phyloP scores from a whole-genome alignment of 2,113 vertebrate species.

The Melanerpes aurifrons region DNA sequence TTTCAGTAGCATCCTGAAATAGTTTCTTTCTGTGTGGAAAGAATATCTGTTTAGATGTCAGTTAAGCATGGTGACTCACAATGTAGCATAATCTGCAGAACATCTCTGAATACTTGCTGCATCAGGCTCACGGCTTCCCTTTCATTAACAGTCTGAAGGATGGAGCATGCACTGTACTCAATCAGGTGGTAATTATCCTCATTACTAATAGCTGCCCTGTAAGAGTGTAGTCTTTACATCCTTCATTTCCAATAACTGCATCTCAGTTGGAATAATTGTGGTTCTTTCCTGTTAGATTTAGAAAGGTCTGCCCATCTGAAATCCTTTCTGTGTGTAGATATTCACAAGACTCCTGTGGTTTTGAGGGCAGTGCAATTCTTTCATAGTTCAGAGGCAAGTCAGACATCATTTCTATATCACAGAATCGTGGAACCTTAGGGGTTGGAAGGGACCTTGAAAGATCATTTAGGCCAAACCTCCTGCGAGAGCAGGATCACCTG shows the following conservation, averaged over 20 bases:
- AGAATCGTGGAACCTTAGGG: too few species aligned
- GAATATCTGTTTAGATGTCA: slow-evolving; percentile 3
- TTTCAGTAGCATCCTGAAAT: slow-evolving; percentile 35
- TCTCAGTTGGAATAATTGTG: neutral
- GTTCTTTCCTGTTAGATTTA: neutral
- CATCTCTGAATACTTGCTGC: neutral
- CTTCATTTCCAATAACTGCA: neutral
- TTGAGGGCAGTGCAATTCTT: neutral
- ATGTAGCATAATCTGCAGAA: neutral
- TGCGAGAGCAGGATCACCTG: too few species aligned
- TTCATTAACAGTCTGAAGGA: neutral
- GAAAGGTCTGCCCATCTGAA: neutral
- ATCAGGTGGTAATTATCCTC: neutral
- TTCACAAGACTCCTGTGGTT: neutral
- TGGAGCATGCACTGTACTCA: neutral
- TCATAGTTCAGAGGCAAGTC: neutral
- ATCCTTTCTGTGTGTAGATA: neutral
- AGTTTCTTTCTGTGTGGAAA: neutral
- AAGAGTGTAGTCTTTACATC: neutral
- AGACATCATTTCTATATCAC: too few species aligned
- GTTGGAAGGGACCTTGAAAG: too few species aligned
- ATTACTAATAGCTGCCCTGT: neutral
- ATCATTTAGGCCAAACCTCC: too few species aligned
- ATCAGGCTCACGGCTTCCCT: neutral
- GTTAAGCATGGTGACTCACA: neutral